Base-by-base conservation (phyloP, 2,888 invertebrate species). In the Chrysolina americana region DNA sequence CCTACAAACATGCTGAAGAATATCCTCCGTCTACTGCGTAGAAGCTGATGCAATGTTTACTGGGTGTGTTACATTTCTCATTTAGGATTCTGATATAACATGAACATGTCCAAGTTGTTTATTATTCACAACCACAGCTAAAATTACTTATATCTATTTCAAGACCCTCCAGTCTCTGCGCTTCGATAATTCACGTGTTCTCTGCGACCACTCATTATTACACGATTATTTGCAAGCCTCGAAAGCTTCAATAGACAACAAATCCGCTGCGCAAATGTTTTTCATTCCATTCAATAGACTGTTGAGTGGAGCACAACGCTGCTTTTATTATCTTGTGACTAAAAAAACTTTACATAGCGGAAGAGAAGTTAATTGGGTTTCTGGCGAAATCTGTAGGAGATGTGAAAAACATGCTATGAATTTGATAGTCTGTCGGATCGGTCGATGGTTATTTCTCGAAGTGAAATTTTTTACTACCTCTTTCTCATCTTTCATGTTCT, bases 181-280 rank as follows among this genome's bases (percentile, higher is more conserved):
- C n/a, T 8, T 59, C 59, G 36, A 59, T 59, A 28, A n/a, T n/a
- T 36, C 23, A 11, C 15, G 56, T 21, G 23, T 23, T 56, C 10
- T 36, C 8, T 15, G 15, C 23, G 23, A 28, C 15, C 28, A 19
- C 28, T 28, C 23, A 59, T 59, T 36, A 59, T 28, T 36, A 36
- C 8, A 36, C 59, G n/a, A 28, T 59, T 53, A 53, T 21, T 59
- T 59, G 28, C 59, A 28, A 70, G 48, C 41, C 64, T 47, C 65
- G 64, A 56, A 71, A 71, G 59, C 65, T 65, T 47, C 65, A 50
- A 65, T 65, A 65, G 65, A 71, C 47, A 59, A 65, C 21, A 59
- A 53, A 56, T 28, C 65, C 59, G 59, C 71, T 28, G 53, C 23
- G 19, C 41, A 13, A 56, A 65, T 71, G 71, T 59, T 71, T 71